Evolutionary conservation across 2,888 invertebrate genomes (phyloP).

Genomic region (Salticus scenicus): DNA sequence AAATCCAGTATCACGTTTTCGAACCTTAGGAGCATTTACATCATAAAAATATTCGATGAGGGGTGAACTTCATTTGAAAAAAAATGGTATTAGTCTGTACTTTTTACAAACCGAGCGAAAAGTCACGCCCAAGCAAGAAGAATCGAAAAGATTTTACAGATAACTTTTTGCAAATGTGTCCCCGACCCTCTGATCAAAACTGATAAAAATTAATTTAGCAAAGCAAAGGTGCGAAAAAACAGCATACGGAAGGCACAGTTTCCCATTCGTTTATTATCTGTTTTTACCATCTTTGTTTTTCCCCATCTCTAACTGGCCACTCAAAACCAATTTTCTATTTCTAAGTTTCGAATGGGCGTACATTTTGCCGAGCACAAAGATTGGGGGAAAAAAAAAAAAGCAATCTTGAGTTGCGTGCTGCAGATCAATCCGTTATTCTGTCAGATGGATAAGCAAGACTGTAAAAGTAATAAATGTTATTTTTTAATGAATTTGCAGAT

Average conservation of each 20-base stretch:
- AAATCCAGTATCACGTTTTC: slow-evolving; percentile 23
- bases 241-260: slow-evolving; percentile 56
- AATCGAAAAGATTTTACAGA: slow-evolving; percentile 43
- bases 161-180: slow-evolving; percentile 29
- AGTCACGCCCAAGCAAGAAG: slow-evolving; percentile 43
- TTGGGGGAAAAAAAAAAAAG: not conserved
- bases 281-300: slow-evolving; percentile 45
- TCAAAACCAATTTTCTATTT: slow-evolving; percentile 66
- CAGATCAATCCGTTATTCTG: slow-evolving; percentile 66
- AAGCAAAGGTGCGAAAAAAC: slow-evolving; percentile 53
- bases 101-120: slow-evolving; percentile 8
- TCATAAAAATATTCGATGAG: not conserved
- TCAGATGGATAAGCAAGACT: slow-evolving; percentile 58
- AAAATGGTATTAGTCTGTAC: slow-evolving; percentile 11
- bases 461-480: slow-evolving; percentile 66
- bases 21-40: slow-evolving; percentile 1
- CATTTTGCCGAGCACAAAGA: slow-evolving; percentile 3
- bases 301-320: slow-evolving; percentile 45
- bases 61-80: slow-evolving; percentile 15
- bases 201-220: slow-evolving; percentile 67
- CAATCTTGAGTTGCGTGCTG: slow-evolving; percentile 49
- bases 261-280: slow-evolving; percentile 44
- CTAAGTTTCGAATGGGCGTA: slow-evolving; percentile 54
- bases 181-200: slow-evolving; percentile 39
- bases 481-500: slow-evolving; percentile 64